These are phyloP conservation scores for Hemicentrotus pulcherrimus DNA, from an alignment of 35 echinoderm and acorn worm species.

Conservation along the genomic window DNA sequence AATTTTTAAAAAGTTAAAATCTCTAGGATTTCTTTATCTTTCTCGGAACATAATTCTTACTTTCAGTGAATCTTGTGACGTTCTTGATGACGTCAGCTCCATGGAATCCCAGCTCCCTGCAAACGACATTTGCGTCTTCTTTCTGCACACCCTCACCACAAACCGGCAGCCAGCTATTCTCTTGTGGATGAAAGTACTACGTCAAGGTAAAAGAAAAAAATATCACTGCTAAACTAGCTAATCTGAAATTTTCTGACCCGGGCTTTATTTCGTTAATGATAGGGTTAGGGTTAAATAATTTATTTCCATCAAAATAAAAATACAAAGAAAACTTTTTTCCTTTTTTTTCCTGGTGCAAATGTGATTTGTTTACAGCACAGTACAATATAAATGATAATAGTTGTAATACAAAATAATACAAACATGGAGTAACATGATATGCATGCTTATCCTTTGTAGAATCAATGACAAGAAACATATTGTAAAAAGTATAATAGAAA, in stretches of 20 bases:
- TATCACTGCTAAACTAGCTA: background rate
- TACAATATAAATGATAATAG: no score
- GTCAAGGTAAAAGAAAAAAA: background rate
- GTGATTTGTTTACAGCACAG: no score
- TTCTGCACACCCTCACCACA: background rate
- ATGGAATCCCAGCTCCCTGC: slow-evolving; percentile 32
- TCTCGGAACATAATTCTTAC: background rate
- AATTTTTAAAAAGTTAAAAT: background rate
- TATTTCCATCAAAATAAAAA: no score
- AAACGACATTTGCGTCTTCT: slow-evolving; percentile 33
- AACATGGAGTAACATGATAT: no score
- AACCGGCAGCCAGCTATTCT: background rate
- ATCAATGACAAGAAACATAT: no score
- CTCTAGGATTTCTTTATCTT: background rate
- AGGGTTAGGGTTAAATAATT: no score
- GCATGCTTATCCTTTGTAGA: no score
- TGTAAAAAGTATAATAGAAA: no score
- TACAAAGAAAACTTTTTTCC: no score
- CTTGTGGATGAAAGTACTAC: background rate
- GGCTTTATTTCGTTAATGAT: no score
- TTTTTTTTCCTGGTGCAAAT: no score
- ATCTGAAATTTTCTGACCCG: background rate
- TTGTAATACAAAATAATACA: no score
- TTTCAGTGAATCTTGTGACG: background rate
- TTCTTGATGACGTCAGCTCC: slow-evolving; percentile 31